Evolutionary conservation across 2,113 vertebrate species (phyloP), one percentile per base, ranked within the genome.

Genomic region (Lathamus discolor): DNA sequence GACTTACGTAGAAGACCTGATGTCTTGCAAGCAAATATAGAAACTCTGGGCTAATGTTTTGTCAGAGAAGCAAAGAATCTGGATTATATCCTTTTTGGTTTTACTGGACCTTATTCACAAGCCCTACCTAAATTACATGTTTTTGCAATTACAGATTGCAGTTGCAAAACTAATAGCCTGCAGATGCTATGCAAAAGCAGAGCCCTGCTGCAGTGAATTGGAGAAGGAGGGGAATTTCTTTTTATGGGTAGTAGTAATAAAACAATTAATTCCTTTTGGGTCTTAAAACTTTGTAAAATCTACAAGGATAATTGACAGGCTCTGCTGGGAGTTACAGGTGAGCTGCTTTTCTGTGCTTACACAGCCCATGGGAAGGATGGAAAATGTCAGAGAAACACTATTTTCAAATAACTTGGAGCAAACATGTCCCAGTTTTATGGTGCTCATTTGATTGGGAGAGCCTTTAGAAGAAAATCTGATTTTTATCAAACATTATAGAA

Each of bases 51-150:
- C 93, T 93, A 95, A 83, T 7, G 2, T 93, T 91, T 93, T 95
- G 54, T 87, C 83, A 93, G 92, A 93, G 80, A 86, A 93, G 92
- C 64, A 90, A 48, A 73, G 80, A 91, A 76, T 94, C 92, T 96
- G 91, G 77, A 79, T 86, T 96, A 28, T 66, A 83, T 91, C 74
- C 81, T 76, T 86, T 54, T 73, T 57, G 62, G 91, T 93, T 97
- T 95, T 94, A 52, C 92, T 93, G 95, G 88, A 19, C 74, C 44
- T 24, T 76, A 63, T 93, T 96, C 91, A 85, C 74, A 94, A 87
- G 88, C 90, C 91, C 78, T 95, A 92, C 94, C 93, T 96, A 95
- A 97, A 97, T 97, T 91, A 96, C 96, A 97, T 94, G 92, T 79
- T 95, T 96, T 93, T 95, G 91, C 95, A 96, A 93, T 97, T 96